Evolutionary conservation across 2,797 vertebrate species (phyloP), one percentile per base, ranked within the genome.

Genomic region (Semotilus atromaculatus): DNA sequence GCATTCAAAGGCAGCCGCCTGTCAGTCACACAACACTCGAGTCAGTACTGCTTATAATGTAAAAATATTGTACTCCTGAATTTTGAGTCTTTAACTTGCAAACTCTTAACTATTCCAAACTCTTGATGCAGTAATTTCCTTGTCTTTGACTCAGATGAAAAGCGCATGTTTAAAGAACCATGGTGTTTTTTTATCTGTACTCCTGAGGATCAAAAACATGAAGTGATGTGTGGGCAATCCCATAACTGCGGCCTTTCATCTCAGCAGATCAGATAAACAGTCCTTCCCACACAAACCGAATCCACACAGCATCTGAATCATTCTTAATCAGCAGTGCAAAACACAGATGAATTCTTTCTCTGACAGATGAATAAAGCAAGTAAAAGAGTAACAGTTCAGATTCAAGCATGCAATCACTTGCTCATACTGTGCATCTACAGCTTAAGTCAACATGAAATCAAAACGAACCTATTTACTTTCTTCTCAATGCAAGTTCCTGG

Each of bases 171-270:
- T 31, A 85, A 55, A 51, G 70, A 31, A 68, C 21, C 31, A 60
- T 79, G 36, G 34, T 60, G 9, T 51, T 43, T 79, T 82, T 82
- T 73, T 80, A 85, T 67, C 67, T 55, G 31, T 62, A 68, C 77
- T 84, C 43, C 45, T 82, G 80, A 73, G 83, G 83, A 87, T 87
- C 77, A 73, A 88, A 68, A 85, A 86, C 55, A 71, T 82, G 84
- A 78, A 84, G 79, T 80, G 85, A 85, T 86, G 85, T 72, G 89
- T 89, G 73, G 89, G 89, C 80, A 82, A 62, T 40, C 29, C 55
- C 62, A 83, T 88, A 88, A 88, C 80, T 88, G 85, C 77, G 76
- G 73, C 67, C 81, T 89, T 89, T 88, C 87, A 88, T 90, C 86
- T 83, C 83, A 84, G 26, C 40, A 81, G 76, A 88, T 83, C 77